Evolutionary conservation across 2,113 vertebrate genomes (phyloP).

Genomic region (Microcebus jonahi): DNA sequence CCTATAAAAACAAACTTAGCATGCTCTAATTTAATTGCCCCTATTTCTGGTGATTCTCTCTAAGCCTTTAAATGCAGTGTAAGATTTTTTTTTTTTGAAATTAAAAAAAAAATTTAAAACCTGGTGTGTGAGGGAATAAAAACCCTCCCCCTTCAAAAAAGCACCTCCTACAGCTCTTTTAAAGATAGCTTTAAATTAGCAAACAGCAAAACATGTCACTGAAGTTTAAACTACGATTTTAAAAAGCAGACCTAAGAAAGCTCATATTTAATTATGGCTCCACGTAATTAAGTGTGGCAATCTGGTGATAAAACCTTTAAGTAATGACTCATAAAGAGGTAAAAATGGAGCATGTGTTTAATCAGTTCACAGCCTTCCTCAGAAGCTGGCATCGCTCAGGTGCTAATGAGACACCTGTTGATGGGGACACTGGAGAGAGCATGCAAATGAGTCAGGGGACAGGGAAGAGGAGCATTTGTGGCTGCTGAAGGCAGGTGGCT

Average conservation of each 20-base stretch:
- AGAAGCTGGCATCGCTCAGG: conserved; percentile 84
- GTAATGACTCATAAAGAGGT: conserved; percentile 88
- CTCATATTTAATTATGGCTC: conserved; percentile 86
- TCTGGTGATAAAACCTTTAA: conserved; percentile 89
- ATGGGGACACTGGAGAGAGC: conserved; percentile 79
- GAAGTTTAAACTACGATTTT: conserved; percentile 77
- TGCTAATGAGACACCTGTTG: conserved; percentile 89
- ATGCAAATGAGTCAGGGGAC: conserved; percentile 40
- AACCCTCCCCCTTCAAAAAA: not conserved
- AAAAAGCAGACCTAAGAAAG: conserved; percentile 80
- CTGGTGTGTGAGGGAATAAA: not conserved
- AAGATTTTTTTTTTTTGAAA: not conserved
- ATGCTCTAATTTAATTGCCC: not conserved
- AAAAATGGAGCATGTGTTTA: conserved; percentile 88
- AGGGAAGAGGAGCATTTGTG: not conserved
- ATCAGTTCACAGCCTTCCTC: conserved; percentile 85
- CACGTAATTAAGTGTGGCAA: conserved; percentile 86
- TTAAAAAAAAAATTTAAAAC: not conserved
- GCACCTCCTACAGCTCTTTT: conserved; percentile 51
- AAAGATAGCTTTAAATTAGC: conserved; percentile 72
- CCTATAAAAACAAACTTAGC: conserved; percentile 23
- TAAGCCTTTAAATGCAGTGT: not conserved
- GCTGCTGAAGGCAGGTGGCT: conserved; percentile 56
- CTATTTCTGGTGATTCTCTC: not conserved
- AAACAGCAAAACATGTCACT: conserved; percentile 79